These are phyloP conservation scores for Macaca mulatta DNA, from an alignment of 2,113 vertebrate genomes.

Conservation along the genomic window DNA sequence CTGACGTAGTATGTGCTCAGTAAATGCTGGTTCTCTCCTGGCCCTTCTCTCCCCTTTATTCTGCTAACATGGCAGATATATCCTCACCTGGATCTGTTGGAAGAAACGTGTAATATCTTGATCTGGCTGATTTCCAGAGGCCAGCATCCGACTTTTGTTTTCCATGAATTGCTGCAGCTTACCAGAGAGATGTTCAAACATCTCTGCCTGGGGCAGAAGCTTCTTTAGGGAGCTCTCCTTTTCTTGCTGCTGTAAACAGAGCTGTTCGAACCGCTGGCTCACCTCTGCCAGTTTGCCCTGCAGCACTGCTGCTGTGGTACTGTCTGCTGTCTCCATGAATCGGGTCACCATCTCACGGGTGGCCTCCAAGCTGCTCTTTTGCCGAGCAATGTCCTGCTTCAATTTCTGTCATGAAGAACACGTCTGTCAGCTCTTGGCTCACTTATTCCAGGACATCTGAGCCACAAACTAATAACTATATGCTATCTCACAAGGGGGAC, in stretches of 20 bases:
- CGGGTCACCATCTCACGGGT: constrained; percentile 91
- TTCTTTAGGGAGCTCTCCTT: constrained; percentile 88
- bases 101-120: constrained; percentile 90
- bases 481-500: background rate
- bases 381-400: constrained; percentile 93
- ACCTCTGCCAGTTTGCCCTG: constrained; percentile 88
- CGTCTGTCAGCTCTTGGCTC: constrained; percentile 10
- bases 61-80: background rate
- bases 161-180: constrained; percentile 90
- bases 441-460: constrained; percentile 24
- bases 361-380: constrained; percentile 94
- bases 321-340: constrained; percentile 90
- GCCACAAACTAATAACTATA: background rate
- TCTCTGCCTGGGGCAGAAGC: constrained; percentile 92
- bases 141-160: constrained; percentile 86
- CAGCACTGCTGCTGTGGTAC: constrained; percentile 87
- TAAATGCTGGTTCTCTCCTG: background rate
- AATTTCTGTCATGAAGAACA: constrained; percentile 88
- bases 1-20: background rate
- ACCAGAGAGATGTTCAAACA: constrained; percentile 89
- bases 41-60: background rate
- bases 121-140: constrained; percentile 91
- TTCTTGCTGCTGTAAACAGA: constrained; percentile 88
- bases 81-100: constrained; percentile 93
- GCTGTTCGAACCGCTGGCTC: constrained; percentile 85